phyloP scores from a whole-genome alignment of 2,797 vertebrate species.

The Epinephelus coioides region DNA sequence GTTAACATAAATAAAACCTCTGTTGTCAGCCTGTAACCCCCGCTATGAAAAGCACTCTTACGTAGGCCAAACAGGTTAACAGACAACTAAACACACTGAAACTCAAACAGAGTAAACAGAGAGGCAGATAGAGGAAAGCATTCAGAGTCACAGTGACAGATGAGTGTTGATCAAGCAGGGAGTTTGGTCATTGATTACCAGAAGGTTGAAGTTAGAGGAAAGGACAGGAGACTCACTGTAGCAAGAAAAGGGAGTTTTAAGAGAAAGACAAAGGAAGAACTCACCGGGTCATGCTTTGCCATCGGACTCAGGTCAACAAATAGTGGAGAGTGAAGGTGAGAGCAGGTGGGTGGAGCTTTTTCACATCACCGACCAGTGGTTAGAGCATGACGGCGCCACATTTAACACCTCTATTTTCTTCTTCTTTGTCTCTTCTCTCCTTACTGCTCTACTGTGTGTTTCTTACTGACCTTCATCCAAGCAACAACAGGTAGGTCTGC shows the following conservation, averaged over 20 bases:
- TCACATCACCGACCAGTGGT: conserved; percentile 33
- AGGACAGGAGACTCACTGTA: neutral
- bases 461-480: conserved; percentile 42
- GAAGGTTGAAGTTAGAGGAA: neutral
- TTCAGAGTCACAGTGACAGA: conserved; percentile 5
- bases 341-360: conserved; percentile 41
- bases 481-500: conserved; percentile 40
- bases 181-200: conserved; percentile 9
- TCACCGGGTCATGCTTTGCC: conserved; percentile 79
- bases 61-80: neutral
- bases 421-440: conserved; percentile 13
- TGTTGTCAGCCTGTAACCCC: neutral
- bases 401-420: conserved; percentile 24
- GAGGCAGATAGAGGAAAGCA: conserved; percentile 8
- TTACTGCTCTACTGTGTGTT: conserved; percentile 29
- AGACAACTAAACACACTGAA: conserved; percentile 15
- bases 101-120: conserved; percentile 23
- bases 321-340: conserved; percentile 49
- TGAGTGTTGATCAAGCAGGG: conserved; percentile 6
- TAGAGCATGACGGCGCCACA: conserved; percentile 46
- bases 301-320: conserved; percentile 63
- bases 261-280: conserved; percentile 51
- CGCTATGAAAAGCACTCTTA: neutral
- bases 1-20: conserved; percentile 9
- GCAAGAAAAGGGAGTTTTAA: neutral